Conservation (phyloP, 2,888 invertebrate genomes). For the Lasioglossum marginatum region DNA sequence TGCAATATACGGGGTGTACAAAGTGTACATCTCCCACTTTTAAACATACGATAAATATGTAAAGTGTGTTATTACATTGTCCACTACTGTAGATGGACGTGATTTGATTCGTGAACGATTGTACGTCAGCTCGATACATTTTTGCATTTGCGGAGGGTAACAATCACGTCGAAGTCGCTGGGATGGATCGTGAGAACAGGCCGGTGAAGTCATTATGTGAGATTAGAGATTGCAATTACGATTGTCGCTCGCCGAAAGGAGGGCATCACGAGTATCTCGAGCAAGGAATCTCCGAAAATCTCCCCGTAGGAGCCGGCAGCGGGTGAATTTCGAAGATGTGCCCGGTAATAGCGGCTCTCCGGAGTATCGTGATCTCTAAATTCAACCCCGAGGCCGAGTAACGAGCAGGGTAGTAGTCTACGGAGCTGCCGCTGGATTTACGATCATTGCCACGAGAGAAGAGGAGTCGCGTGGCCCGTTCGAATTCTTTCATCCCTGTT, state of each 20-base stretch:
- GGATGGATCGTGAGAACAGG: background rate
- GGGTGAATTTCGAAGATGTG: constrained; percentile 44
- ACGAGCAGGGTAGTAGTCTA: constrained; percentile 57
- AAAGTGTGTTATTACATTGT: too few relatives aligned
- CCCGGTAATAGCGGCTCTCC: constrained; percentile 57
- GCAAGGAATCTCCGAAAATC: constrained; percentile 21
- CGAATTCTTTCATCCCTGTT: constrained; percentile 14
- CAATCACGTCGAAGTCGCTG: background rate
- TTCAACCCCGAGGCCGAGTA: constrained; percentile 63
- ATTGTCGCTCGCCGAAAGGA: constrained; percentile 26
- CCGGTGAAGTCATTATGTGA: background rate
- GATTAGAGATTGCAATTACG: constrained; percentile 37
- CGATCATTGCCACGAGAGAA: constrained; percentile 65
- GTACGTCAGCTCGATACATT: background rate
- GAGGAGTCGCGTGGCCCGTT: constrained; percentile 71
- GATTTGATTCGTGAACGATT: too few relatives aligned
- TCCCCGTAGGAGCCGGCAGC: constrained; percentile 25
- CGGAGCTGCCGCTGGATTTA: constrained; percentile 71
- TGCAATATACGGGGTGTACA: too few relatives aligned
- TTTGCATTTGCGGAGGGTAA: background rate
- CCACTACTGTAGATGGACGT: too few relatives aligned
- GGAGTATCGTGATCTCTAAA: constrained; percentile 70
- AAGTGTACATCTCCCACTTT: too few relatives aligned
- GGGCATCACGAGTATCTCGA: background rate
- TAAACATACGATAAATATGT: too few relatives aligned